phyloP scores from a whole-genome alignment of 2,113 vertebrate species.

The Scophthalmus maximus region DNA sequence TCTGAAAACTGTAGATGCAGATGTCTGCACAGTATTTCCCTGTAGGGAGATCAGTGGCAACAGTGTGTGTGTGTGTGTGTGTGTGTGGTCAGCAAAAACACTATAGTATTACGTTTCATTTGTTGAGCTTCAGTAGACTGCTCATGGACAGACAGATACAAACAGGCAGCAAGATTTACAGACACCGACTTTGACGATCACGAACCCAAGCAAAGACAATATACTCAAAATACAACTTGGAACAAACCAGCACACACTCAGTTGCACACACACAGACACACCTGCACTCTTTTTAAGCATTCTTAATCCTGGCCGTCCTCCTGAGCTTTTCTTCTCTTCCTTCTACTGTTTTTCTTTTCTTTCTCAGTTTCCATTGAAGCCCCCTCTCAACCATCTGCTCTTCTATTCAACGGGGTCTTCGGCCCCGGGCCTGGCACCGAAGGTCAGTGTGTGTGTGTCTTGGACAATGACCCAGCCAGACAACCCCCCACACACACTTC shows the following conservation, averaged over 20 bases:
- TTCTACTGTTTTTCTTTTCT: slow-evolving; percentile 48
- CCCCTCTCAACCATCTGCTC: slow-evolving; percentile 79
- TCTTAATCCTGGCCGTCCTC: slow-evolving; percentile 2
- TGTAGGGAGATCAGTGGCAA: slow-evolving; percentile 14
- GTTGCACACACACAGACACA: slow-evolving; percentile 21
- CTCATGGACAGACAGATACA: slow-evolving; percentile 6
- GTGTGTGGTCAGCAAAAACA: slow-evolving; percentile 1
- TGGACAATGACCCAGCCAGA: slow-evolving; percentile 67
- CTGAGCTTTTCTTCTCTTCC: slow-evolving; percentile 34
- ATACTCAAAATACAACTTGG: background rate
- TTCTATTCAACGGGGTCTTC: slow-evolving; percentile 67
- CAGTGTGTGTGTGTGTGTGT: slow-evolving; percentile 19
- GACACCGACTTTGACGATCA: background rate
- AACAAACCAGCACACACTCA: slow-evolving; percentile 13
- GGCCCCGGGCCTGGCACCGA: slow-evolving; percentile 48
- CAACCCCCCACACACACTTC: slow-evolving; percentile 67
- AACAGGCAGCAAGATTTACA: background rate
- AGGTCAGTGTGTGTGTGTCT: slow-evolving; percentile 54
- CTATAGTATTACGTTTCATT: slow-evolving; percentile 21
- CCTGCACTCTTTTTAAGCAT: slow-evolving; percentile 31
- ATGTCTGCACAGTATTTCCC: slow-evolving; percentile 29
- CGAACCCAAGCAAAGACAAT: background rate
- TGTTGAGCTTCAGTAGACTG: slow-evolving; percentile 1
- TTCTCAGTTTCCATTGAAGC: slow-evolving; percentile 72
- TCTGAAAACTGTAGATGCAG: slow-evolving; percentile 30